Conservation (phyloP, 2,888 invertebrate genomes). For the Drosophila lutescens region DNA sequence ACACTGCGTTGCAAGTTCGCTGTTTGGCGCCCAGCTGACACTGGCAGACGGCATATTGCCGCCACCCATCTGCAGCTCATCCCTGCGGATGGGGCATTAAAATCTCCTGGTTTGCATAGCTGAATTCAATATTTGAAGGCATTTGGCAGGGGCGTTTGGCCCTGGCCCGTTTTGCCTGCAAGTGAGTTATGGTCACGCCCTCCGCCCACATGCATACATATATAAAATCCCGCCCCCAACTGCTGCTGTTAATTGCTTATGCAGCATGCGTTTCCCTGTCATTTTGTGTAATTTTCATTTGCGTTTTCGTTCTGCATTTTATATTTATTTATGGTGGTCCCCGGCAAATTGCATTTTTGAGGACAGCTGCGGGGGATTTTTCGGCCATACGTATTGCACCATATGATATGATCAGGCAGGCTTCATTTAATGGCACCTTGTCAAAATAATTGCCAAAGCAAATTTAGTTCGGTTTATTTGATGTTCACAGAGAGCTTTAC, state of each 20-base stretch:
- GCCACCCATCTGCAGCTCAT: slow-evolving; percentile 4
- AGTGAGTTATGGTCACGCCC: slow-evolving; percentile 42
- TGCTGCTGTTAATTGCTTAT: slow-evolving; percentile 74
- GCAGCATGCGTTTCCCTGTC: slow-evolving; percentile 61
- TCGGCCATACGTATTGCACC: slow-evolving; percentile 4
- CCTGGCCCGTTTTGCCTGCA: slow-evolving; percentile 31
- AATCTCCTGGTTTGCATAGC: slow-evolving; percentile 50
- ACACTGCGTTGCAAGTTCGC: slow-evolving; percentile 50
- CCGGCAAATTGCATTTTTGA: slow-evolving; percentile 22
- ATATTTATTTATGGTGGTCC: slow-evolving; percentile 45
- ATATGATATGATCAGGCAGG: slow-evolving; percentile 2
- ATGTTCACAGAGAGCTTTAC: slow-evolving; percentile 12
- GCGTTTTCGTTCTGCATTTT: slow-evolving; percentile 40
- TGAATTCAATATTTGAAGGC: slow-evolving; percentile 52
- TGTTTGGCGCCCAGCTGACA: slow-evolving; percentile 65
- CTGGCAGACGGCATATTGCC: slow-evolving; percentile 66
- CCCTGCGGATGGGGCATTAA: slow-evolving; percentile 27
- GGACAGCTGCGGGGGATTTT: slow-evolving; percentile 11
- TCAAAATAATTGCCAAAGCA: slow-evolving; percentile 48
- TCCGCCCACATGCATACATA: neutral
- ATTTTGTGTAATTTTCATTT: slow-evolving; percentile 60
- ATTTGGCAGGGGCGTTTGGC: slow-evolving; percentile 39
- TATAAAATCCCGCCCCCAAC: slow-evolving; percentile 20
- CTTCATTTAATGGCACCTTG: slow-evolving; percentile 14
- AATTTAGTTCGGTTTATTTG: slow-evolving; percentile 24